Evolutionary conservation across 2,797 vertebrate genomes (phyloP).

Genomic region (Muscicapa comitata): DNA sequence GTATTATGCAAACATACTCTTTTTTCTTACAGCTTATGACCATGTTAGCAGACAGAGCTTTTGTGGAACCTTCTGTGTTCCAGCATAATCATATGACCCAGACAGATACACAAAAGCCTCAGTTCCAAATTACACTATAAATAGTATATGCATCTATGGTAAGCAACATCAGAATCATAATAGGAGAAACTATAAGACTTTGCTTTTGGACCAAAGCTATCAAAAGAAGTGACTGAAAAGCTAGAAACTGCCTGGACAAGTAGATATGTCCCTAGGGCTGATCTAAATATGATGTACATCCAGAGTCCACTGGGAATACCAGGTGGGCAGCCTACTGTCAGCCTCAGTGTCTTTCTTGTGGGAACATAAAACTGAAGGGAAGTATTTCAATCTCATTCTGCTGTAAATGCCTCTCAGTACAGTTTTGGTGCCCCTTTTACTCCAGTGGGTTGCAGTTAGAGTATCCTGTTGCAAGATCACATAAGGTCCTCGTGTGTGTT

Average conservation of each 20-base stretch:
- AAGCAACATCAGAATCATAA: neutral
- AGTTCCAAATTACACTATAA: neutral
- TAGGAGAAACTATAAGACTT: neutral
- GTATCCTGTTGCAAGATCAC: neutral
- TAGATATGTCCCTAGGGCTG: neutral
- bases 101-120: neutral
- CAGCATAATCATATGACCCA: neutral
- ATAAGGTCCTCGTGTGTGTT: neutral
- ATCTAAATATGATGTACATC: neutral
- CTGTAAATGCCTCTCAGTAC: neutral
- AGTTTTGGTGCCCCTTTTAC: neutral
- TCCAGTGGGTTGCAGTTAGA: neutral
- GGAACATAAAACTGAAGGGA: neutral
- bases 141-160: neutral
- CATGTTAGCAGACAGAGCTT: neutral
- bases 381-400: neutral
- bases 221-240: neutral
- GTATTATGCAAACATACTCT: neutral
- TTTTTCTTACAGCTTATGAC: neutral
- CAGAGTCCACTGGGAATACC: neutral
- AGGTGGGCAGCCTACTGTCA: neutral
- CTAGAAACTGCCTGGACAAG: neutral
- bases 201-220: neutral
- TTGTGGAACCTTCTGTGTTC: neutral
- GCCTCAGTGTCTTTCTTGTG: neutral